phyloP scores from a whole-genome alignment of 2,888 invertebrate species.

The Sminthurinus aureus region DNA sequence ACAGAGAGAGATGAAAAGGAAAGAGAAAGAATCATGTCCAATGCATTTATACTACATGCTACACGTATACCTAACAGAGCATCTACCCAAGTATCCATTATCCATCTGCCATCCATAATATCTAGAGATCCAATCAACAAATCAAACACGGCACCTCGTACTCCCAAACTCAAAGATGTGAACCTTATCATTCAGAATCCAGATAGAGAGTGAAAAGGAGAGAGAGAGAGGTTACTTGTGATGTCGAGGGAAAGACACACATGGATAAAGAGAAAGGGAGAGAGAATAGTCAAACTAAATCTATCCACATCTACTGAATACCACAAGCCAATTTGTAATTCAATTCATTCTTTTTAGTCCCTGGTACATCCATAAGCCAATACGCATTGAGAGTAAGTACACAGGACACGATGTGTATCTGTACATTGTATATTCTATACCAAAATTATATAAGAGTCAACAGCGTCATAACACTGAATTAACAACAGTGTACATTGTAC shows the following conservation, averaged over 20 bases:
- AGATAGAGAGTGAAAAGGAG: not conserved
- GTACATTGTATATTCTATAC: not conserved
- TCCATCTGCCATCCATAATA: constrained; percentile 30
- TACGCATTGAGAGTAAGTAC: not conserved
- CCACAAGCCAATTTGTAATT: constrained; percentile 42
- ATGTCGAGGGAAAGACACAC: constrained; percentile 6
- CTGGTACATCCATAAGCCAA: not conserved
- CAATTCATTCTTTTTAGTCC: constrained; percentile 38
- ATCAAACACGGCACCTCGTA: constrained; percentile 40
- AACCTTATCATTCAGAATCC: not conserved
- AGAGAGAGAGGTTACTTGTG: not conserved
- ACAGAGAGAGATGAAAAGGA: no score
- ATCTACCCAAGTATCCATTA: constrained; percentile 27
- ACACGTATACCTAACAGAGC: not conserved
- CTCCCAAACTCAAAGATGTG: constrained; percentile 29
- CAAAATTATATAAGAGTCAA: not conserved
- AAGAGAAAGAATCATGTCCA: constrained; percentile 29
- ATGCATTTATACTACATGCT: constrained; percentile 16
- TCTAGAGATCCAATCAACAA: constrained; percentile 41
- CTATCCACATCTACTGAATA: constrained; percentile 33
- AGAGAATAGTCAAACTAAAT: constrained; percentile 35
- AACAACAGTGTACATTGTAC: not conserved
- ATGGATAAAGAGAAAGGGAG: not conserved
- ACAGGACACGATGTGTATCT: not conserved
- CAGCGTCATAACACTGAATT: no score